phyloP scores from a whole-genome alignment of 2,797 vertebrate genomes.

The Intellagama lesueurii region DNA sequence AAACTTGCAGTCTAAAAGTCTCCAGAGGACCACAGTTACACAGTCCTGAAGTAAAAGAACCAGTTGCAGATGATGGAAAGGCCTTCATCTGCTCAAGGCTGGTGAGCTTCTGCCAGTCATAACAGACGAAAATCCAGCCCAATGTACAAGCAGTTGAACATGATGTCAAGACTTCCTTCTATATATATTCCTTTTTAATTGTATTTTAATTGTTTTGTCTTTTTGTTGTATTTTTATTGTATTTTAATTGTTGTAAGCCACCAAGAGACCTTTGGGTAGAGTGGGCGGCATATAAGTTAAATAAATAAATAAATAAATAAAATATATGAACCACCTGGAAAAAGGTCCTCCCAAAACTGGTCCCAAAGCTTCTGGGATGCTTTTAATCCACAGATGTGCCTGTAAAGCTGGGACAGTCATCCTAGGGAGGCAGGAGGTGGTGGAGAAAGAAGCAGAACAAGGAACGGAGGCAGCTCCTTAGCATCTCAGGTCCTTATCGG shows the following conservation, averaged over 20 bases:
- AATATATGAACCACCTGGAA: too few relatives aligned
- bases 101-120: fast-evolving
- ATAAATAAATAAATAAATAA: too few relatives aligned
- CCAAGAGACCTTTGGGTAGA: too few relatives aligned
- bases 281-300: too few relatives aligned
- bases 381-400: background rate
- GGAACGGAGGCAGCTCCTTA: background rate
- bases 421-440: too few relatives aligned
- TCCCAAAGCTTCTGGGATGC: background rate
- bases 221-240: too few relatives aligned
- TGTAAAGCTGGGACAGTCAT: background rate
- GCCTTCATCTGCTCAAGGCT: background rate
- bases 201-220: too few relatives aligned
- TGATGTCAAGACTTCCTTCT: background rate
- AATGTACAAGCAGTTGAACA: background rate
- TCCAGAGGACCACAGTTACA: background rate
- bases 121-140: background rate
- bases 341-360: background rate
- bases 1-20: background rate
- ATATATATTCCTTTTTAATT: too few relatives aligned
- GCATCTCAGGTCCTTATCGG: too few relatives aligned
- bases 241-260: too few relatives aligned
- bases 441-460: background rate
- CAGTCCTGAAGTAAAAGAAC: background rate
- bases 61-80: background rate